A percentile compares a stretch with the other conserved stretches of the same genome.
These are phyloP conservation scores for Corynorhinus townsendii DNA, from an alignment of 2,113 vertebrate species.

Conservation along the genomic window DNA sequence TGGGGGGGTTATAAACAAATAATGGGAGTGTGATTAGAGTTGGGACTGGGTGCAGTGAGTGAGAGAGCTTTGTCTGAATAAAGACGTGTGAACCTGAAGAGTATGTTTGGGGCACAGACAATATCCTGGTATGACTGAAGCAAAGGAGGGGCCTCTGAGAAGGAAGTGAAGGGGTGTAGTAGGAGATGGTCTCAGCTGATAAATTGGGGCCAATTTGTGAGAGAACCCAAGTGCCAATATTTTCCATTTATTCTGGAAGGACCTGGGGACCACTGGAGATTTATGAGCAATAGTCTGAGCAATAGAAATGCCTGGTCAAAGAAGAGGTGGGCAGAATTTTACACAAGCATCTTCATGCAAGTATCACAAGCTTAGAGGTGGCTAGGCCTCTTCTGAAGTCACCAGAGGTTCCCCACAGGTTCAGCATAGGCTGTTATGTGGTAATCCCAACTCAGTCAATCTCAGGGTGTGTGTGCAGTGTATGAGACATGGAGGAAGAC, in stretches of 20 bases:
- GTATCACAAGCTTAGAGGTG: background rate
- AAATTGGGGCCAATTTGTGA: background rate
- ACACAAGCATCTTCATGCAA: background rate
- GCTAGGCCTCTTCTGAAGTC: background rate
- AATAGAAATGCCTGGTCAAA: background rate
- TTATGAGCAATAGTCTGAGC: background rate
- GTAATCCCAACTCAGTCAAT: background rate
- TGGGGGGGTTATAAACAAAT: background rate
- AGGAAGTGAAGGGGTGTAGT: background rate
- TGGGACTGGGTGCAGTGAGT: background rate
- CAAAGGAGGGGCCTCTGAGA: background rate
- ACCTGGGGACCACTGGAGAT: background rate
- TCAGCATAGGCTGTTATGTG: background rate
- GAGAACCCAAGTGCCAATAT: background rate
- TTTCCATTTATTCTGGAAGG: background rate
- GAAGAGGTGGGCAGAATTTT: background rate
- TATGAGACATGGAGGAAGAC: background rate
- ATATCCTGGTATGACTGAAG: background rate
- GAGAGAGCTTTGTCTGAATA: background rate
- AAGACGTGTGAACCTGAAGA: background rate
- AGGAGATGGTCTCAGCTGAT: background rate
- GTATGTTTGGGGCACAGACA: rapidly evolving
- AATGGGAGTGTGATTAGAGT: background rate
- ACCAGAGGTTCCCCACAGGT: background rate
- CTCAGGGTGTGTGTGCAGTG: background rate